Base-by-base conservation (phyloP, 2,797 vertebrate genomes). In the Miichthys miiuy region DNA sequence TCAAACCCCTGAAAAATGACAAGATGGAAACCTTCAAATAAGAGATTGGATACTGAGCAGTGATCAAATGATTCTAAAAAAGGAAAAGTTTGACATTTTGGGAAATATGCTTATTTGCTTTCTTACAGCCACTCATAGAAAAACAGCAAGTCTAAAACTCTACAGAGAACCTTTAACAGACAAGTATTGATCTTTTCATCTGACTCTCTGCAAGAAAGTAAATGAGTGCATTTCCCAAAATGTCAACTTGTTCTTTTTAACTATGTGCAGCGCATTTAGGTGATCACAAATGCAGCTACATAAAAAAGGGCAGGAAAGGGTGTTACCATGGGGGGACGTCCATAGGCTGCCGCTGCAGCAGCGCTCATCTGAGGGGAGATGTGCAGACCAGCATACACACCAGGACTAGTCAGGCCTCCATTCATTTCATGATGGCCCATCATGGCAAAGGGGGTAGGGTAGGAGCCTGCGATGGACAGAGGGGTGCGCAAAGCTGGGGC, bases 331-430 rank as follows among this genome's bases (percentile, higher is more conserved):
- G 97, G 97, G 21, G 98, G 96, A 72, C 98, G 95, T 50, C 98
- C 97, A 0, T 99, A 99, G 60, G 98, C 97, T 0, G 97, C 98
- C 0, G 96, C 98, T 0, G 98, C 98, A 0, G 97, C 98, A 0
- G 96, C 97, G 0, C 97, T 99, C 97, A 99, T 99, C 88, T 99
- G 98, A 4, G 98, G 98, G 21, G 98, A 99, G 91, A 99, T 98
- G 93, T 99, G 98, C 2, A 99, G 96, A 67, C 98, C 96, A 0
- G 98, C 98, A 11, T 99, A 99, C 51, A 98, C 97, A 68, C 98
- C 96, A 2, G 98, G 97, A 81, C 97, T 99, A 56, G 97, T 97
- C 89, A 99, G 94, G 69, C 97, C 97, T 41, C 98, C 97, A 0
- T 99, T 99, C 95, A 99, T 98, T 77, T 97, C 97, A 77, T 98